Conservation (phyloP, 2,888 invertebrate species). For the Drosophila recens region DNA sequence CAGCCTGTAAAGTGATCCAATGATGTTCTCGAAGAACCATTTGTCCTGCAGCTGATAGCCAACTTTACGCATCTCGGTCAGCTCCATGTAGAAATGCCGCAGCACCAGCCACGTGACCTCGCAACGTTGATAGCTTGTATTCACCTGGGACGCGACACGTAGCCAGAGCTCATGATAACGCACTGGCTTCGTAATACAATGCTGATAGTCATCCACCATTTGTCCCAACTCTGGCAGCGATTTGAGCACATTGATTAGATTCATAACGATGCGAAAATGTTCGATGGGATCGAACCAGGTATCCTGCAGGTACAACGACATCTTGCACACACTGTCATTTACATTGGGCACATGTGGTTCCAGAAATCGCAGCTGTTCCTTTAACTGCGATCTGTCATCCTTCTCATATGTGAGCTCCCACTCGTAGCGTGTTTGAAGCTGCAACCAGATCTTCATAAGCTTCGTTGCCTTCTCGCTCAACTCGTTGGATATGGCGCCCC, state of each 20-base stretch:
- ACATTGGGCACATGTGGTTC: conserved; percentile 50
- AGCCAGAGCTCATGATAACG: conserved; percentile 60
- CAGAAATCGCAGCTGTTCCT: conserved; percentile 59
- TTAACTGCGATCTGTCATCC: conserved; percentile 31
- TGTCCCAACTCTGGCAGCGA: conserved; percentile 44
- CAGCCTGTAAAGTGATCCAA: conserved; percentile 60
- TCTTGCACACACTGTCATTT: conserved; percentile 69
- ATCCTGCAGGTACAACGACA: conserved; percentile 58
- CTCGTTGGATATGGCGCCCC: conserved; percentile 77
- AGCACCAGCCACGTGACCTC: conserved; percentile 82
- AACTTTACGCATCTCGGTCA: conserved; percentile 69
- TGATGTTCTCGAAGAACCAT: conserved; percentile 81
- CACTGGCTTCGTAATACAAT: conserved; percentile 8
- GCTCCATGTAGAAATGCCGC: conserved; percentile 76
- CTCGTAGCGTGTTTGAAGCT: conserved; percentile 76
- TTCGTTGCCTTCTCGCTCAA: conserved; percentile 81
- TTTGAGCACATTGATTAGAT: conserved; percentile 63
- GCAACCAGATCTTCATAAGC: conserved; percentile 79
- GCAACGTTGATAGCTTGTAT: conserved; percentile 60
- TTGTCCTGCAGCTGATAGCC: conserved; percentile 80
- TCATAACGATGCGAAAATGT: conserved; percentile 68
- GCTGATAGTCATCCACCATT: conserved; percentile 44
- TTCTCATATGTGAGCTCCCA: conserved; percentile 63
- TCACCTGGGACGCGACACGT: conserved; percentile 36
- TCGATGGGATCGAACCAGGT: conserved; percentile 77